Evolutionary conservation across 2,113 vertebrate species (phyloP).

Genomic region (Grammomys surdaster): DNA sequence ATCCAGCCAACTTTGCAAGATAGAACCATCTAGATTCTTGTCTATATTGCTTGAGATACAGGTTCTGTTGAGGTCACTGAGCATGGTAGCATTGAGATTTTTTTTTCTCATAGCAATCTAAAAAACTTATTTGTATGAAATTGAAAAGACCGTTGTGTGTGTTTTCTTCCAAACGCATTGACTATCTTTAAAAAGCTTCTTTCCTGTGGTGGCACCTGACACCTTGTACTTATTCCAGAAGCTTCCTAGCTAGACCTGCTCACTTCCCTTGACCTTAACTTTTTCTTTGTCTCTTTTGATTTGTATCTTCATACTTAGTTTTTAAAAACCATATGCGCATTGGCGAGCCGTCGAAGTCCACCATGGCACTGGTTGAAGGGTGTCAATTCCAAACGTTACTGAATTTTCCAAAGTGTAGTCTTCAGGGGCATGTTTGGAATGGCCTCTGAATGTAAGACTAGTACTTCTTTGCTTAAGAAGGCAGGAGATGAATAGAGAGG

Average conservation of each 20-base stretch:
- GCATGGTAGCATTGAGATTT: neutral
- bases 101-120: neutral
- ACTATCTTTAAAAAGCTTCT: neutral
- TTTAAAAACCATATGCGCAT: neutral
- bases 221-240: neutral
- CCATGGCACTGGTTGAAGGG: neutral
- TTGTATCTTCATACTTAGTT: neutral
- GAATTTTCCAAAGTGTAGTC: neutral
- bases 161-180: neutral
- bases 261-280: neutral
- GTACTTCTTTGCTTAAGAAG: neutral
- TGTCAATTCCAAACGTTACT: neutral
- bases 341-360: neutral
- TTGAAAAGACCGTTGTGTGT: neutral
- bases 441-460: neutral
- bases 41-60: neutral
- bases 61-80: neutral
- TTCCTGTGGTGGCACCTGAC: neutral
- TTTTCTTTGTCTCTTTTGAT: neutral
- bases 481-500: neutral
- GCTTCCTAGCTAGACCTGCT: neutral
- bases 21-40: neutral
- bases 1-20: neutral
- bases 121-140: neutral
- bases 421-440: neutral